Base-by-base conservation (phyloP, 2,888 invertebrate species). In the Epistrophe eligans region DNA sequence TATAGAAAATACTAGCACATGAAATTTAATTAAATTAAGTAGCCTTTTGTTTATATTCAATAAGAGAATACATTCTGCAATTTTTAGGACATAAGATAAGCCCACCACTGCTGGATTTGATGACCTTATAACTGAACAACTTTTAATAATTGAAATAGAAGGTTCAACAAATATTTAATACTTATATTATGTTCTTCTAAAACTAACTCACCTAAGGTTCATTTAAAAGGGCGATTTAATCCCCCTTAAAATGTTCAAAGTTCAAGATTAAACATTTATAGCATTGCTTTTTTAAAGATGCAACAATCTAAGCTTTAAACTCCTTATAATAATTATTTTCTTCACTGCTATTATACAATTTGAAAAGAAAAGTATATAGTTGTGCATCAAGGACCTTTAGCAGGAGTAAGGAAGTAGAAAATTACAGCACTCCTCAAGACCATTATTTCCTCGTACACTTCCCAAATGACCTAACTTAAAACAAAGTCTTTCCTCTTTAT, bases 401-500 rank as follows among this genome's bases (percentile, higher is more conserved):
- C 57, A 6, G 10, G 32, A 74, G 71, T 32, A 52, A n/a, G 71
- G 55, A 72, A 60, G 35, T 45, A 45, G 35, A 50, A 77, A 77
- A 81, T 73, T 77, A 85, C 77, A 43, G 52, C 77, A 81, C 64
- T 60, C 77, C 81, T 77, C 24, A 57, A 82, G 62, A 82, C 77
- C 85, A 85, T 85, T 85, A 82, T 82, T 77, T 85, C 77, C 74
- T 82, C 70, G 62, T 74, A 66, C 35, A 79, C 58, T 77, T 79
- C 48, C 77, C 67, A 58, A 85, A 73, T 73, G 85, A 85, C 77
- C 82, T 74, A 57, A 81, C 64, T 57, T 17, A 38, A 81, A 81
- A 74, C 28, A 28, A 32, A 45, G 66, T 50, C 84, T 55, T 73
- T 70, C 62, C 60, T 40, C 52, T 19, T 43, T 19, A 8, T 38